Evolutionary conservation across 2,113 vertebrate species (phyloP).

Genomic region (Brachypodius melanocephalos): DNA sequence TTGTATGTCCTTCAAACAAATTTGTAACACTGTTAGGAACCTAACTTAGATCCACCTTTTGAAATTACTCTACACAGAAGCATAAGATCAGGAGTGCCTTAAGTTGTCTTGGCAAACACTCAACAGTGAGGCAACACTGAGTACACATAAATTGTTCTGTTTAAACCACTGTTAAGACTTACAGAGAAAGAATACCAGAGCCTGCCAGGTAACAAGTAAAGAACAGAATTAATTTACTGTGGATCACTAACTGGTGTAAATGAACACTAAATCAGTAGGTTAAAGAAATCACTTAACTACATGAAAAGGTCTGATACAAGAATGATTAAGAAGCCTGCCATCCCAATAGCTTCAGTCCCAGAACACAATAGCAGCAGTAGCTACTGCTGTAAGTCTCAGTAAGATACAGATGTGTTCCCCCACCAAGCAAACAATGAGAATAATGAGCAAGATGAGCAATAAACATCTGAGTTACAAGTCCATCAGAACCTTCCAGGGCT

Average conservation of each 20-base stretch:
- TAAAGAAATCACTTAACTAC: not conserved
- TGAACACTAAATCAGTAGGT: not conserved
- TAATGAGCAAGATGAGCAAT: not conserved
- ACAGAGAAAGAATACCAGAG: not conserved
- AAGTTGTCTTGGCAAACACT: not conserved
- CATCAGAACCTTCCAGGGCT: not conserved
- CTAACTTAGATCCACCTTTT: not conserved
- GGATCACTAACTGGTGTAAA: not conserved
- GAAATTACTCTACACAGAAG: not conserved
- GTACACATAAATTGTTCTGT: not conserved
- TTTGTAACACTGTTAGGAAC: not conserved
- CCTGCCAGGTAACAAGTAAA: not conserved
- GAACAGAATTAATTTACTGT: not conserved
- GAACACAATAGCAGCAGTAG: not conserved
- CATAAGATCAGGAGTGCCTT: not conserved
- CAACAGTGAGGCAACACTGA: not conserved
- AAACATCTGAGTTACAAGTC: not conserved
- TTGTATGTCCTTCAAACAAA: not conserved
- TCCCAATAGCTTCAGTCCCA: not conserved
- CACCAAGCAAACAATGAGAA: not conserved
- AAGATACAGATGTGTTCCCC: not conserved
- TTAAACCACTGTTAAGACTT: not conserved
- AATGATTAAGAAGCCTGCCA: not conserved
- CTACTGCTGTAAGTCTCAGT: not conserved
- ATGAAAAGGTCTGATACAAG: not conserved